phyloP scores from a whole-genome alignment of 2,113 vertebrate genomes.

The Cettia cetti region DNA sequence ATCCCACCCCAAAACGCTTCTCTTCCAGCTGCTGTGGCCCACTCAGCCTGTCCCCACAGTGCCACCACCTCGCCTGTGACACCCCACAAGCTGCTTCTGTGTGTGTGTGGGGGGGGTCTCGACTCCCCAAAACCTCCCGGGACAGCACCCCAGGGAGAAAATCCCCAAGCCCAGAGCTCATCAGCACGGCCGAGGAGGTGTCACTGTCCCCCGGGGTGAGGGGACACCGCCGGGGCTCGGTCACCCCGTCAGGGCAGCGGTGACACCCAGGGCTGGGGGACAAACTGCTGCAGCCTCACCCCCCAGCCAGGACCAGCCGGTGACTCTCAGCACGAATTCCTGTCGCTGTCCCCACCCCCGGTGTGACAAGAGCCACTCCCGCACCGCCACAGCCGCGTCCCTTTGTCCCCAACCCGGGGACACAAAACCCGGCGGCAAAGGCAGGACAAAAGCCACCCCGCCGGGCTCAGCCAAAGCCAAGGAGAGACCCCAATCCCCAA shows the following conservation, averaged over 20 bases:
- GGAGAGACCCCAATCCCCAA: accelerated
- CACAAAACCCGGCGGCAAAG: too few species aligned
- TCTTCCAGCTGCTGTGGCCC: neutral
- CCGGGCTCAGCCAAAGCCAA: accelerated
- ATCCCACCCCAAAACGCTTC: neutral
- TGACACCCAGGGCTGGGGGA: neutral
- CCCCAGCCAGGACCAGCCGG: accelerated
- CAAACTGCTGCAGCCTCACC: neutral
- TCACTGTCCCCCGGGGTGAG: accelerated
- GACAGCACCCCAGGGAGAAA: accelerated
- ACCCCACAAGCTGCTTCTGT: accelerated
- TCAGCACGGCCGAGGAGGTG: accelerated
- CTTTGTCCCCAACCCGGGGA: neutral
- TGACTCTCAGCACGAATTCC: accelerated
- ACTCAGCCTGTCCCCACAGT: neutral
- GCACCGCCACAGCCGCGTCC: accelerated
- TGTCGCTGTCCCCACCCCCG: accelerated
- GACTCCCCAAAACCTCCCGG: too few species aligned
- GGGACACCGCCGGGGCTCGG: too few species aligned
- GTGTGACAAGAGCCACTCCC: accelerated
- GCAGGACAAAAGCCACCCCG: neutral
- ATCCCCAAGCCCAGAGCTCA: neutral
- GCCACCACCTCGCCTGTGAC: neutral
- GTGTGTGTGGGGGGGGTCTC: too few species aligned
- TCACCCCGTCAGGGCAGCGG: accelerated